Conservation (phyloP, 2,888 invertebrate genomes). For the Sisyra terminalis region DNA sequence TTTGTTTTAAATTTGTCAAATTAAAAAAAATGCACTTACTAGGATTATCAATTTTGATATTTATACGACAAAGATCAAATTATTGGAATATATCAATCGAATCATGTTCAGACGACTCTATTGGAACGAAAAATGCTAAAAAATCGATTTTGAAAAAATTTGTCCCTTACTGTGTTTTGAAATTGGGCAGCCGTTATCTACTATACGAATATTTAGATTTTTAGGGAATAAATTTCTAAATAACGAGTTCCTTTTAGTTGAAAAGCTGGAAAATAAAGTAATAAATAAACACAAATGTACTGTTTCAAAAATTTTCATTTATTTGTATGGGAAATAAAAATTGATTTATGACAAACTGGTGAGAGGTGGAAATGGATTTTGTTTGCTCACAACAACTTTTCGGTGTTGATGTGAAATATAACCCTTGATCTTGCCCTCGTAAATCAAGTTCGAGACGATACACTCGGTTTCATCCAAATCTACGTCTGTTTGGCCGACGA, state of each 20-base stretch:
- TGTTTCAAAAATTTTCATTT: neutral
- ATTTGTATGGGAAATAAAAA: neutral
- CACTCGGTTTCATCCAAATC: conserved; percentile 92
- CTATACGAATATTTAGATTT: too few species aligned
- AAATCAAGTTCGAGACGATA: conserved; percentile 91
- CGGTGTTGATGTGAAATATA: conserved; percentile 96
- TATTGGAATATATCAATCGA: too few species aligned
- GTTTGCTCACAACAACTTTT: conserved; percentile 93
- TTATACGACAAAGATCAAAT: too few species aligned
- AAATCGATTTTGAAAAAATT: too few species aligned
- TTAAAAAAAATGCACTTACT: too few species aligned
- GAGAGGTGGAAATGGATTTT: conserved; percentile 82
- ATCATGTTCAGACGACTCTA: too few species aligned
- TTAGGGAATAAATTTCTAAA: neutral
- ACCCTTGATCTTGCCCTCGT: conserved; percentile 93
- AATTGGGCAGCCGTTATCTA: too few species aligned
- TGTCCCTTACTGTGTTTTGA: too few species aligned
- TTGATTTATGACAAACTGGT: conserved; percentile 36
- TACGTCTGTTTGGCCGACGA: conserved; percentile 69
- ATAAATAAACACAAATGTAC: neutral
- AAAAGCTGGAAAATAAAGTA: neutral
- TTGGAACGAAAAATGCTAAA: too few species aligned
- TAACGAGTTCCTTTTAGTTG: neutral
- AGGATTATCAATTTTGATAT: too few species aligned
- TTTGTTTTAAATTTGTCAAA: too few species aligned